These are phyloP conservation scores for Gortyna flavago DNA, from an alignment of 2,888 invertebrate genomes.

Conservation along the genomic window DNA sequence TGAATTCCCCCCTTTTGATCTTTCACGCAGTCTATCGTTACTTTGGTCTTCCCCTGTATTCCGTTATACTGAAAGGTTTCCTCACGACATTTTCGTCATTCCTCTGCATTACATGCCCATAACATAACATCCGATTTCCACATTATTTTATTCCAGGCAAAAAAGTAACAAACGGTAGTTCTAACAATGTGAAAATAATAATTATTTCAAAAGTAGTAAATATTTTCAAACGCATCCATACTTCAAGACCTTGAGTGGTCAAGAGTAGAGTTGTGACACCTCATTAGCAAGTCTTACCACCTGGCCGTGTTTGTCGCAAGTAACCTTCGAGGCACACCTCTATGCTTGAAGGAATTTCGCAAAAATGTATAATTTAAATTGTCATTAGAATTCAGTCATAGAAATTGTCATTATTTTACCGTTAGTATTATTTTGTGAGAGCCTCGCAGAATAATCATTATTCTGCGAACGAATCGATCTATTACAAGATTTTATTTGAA, in stretches of 20 bases:
- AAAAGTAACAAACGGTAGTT: neutral
- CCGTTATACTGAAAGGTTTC: neutral
- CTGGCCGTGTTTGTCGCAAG: conserved; percentile 62
- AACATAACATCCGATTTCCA: neutral
- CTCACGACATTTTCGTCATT: neutral
- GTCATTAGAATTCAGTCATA: too few relatives aligned
- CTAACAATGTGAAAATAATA: neutral
- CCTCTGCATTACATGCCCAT: neutral
- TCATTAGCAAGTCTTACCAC: conserved; percentile 66
- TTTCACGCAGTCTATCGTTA: neutral
- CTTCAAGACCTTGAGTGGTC: conserved; percentile 52
- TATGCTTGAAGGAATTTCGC: conserved; percentile 60
- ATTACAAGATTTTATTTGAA: neutral
- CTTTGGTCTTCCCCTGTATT: neutral
- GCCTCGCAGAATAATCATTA: neutral
- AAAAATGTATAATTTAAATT: conserved; percentile 61
- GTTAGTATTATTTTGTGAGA: conserved; percentile 15
- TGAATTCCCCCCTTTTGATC: too few relatives aligned
- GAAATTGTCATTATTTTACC: conserved; percentile 39
- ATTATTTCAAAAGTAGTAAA: conserved; percentile 22
- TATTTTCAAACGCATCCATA: conserved; percentile 51
- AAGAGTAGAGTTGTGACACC: conserved; percentile 55
- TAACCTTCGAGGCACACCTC: conserved; percentile 61
- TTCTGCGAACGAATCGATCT: neutral
- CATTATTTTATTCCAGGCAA: neutral